Percentiles rank a stretch among this genome's conserved stretches.
These are phyloP conservation scores for Avahi laniger DNA, from an alignment of 2,797 vertebrate species.

Conservation along the genomic window DNA sequence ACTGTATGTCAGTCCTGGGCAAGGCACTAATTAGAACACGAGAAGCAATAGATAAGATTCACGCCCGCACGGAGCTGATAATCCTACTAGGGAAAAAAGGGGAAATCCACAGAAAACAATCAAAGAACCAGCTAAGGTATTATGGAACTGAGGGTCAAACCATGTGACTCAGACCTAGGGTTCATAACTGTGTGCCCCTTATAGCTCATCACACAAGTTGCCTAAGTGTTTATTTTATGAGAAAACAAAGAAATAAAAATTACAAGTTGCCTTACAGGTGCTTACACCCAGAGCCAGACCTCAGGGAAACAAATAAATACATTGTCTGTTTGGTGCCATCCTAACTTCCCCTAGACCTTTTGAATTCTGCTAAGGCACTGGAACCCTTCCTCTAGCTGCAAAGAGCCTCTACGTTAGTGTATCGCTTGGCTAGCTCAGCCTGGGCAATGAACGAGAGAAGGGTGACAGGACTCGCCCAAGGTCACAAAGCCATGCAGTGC, in stretches of 20 bases:
- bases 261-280: background rate
- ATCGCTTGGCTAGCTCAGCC: background rate
- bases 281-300: background rate
- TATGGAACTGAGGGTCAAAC: background rate
- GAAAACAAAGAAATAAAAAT: background rate
- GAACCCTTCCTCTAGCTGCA: background rate
- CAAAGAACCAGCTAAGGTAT: background rate
- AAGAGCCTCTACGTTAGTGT: background rate
- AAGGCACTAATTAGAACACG: background rate
- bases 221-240: background rate
- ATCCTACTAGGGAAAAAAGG: background rate
- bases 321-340: background rate
- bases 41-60: background rate
- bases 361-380: background rate
- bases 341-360: background rate
- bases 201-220: background rate
- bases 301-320: background rate
- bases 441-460: background rate
- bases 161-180: background rate
- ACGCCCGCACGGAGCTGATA: background rate
- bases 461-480: background rate
- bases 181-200: background rate
- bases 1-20: background rate
- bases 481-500: background rate
- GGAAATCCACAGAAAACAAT: background rate